Evolutionary conservation across 2,797 vertebrate genomes (phyloP), one percentile per base, ranked within the genome.

Genomic region (Myotis myotis): DNA sequence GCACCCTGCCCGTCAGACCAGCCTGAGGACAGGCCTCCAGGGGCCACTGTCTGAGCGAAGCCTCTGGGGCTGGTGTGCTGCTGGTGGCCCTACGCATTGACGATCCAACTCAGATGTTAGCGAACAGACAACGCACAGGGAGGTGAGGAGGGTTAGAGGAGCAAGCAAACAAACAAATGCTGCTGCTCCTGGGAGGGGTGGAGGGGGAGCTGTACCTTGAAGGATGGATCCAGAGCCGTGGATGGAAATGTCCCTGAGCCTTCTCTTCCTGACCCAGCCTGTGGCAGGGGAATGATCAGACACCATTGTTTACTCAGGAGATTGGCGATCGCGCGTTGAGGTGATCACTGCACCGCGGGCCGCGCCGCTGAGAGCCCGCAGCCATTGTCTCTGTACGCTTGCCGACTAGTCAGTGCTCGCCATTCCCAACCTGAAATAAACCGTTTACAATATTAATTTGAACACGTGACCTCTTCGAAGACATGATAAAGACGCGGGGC

Each of bases 301-400:
- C 8, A 1, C 4, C 15, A 10, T 7, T 0, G 15, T 28, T 38
- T 2, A 2, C 41, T 13, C 9, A 5, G 4, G 75, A 0, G n/a
- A 25, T 36, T 5, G 22, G 47, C 6, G 41, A 7, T 3, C 0
- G 3, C 15, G 2, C 15, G 49, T 4, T 75, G 0, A 44, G 41
- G 66, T 70, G 81, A 94, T 94, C 96, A 51, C 95, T 93, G 93
- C 62, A 11, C 97, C 92, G 85, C 55, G 89, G 96, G 95, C 95
- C 76, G 80, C 62, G 68, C 75, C 60, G 5, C 70, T 25, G 81
- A 53, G 68, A 60, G 82, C 94, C 96, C 91, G 4, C 30, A 44
- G 60, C 79, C 38, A 38, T 38, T 6, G 38, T 38, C 23, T 68
- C 16, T 95, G 19, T 74, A 2, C 74, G 28, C 47, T 70, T 0